phyloP scores from a whole-genome alignment of 2,888 invertebrate species.

The Oegoconia quadripuncta region DNA sequence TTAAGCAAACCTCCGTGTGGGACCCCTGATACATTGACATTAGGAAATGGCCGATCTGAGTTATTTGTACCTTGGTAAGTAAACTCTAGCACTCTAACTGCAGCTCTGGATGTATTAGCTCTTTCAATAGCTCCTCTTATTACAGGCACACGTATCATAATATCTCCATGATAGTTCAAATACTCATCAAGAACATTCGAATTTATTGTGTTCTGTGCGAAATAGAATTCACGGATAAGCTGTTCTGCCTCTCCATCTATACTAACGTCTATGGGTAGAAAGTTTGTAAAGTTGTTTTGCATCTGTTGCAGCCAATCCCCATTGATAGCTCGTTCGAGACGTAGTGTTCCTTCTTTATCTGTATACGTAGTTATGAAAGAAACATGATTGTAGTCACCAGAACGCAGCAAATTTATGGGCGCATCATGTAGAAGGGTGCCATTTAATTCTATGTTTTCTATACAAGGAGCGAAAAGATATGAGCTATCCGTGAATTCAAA shows the following conservation, averaged over 20 bases:
- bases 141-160: conserved; percentile 45
- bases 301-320: conserved; percentile 47
- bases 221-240: conserved; percentile 47
- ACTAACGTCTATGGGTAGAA: conserved; percentile 53
- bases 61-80: conserved; percentile 49
- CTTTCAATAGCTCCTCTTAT: conserved; percentile 53
- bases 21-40: conserved; percentile 51
- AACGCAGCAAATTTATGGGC: conserved; percentile 48
- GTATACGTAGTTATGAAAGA: conserved; percentile 58
- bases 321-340: conserved; percentile 43
- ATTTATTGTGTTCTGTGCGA: conserved; percentile 35
- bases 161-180: conserved; percentile 62
- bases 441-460: conserved; percentile 46
- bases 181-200: conserved; percentile 54
- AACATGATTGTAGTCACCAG: conserved; percentile 50
- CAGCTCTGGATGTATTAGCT: conserved; percentile 38
- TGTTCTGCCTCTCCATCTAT: conserved; percentile 32
- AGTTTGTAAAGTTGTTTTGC: conserved; percentile 53
- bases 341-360: conserved; percentile 57
- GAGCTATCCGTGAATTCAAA: conserved; percentile 55
- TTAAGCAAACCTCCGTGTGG: conserved; percentile 56
- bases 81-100: conserved; percentile 54
- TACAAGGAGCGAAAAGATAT: conserved; percentile 60
- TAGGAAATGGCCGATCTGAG: conserved; percentile 47
- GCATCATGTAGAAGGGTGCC: conserved; percentile 47